phyloP scores from a whole-genome alignment of 2,113 vertebrate species.

The Mustela lutreola region DNA sequence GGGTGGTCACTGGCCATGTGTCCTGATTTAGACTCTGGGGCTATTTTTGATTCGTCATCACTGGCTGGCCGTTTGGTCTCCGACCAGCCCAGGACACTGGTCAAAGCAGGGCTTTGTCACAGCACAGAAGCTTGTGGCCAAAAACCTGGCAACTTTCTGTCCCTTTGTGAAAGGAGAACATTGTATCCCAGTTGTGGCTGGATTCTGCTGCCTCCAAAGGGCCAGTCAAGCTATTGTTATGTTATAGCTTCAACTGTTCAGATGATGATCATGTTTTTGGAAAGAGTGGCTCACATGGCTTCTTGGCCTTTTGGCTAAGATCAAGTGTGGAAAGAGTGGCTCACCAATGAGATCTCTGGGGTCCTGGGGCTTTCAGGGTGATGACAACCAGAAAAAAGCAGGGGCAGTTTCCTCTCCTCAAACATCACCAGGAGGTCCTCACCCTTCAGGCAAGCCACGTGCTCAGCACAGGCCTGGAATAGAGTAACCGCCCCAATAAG shows the following conservation, averaged over 20 bases:
- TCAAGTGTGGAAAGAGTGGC: not conserved
- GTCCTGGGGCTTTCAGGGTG: not conserved
- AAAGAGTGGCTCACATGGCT: not conserved
- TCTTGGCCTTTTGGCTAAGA: too few relatives aligned
- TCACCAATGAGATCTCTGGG: not conserved
- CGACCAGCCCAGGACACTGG: not conserved
- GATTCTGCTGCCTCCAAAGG: not conserved
- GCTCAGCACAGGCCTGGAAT: not conserved
- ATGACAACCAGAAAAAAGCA: not conserved
- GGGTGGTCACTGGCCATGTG: slow-evolving; percentile 23
- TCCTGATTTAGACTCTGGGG: slow-evolving; percentile 68
- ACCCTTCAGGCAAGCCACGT: not conserved
- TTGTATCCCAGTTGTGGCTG: slow-evolving; percentile 13
- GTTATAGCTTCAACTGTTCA: not conserved
- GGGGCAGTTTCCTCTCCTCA: not conserved
- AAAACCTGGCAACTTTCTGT: slow-evolving; percentile 28
- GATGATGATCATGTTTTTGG: not conserved
- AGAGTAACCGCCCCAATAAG: not conserved
- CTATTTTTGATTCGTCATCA: slow-evolving; percentile 71
- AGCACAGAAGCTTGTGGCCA: slow-evolving; percentile 29
- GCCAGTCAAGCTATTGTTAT: not conserved
- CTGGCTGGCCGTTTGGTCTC: slow-evolving; percentile 61
- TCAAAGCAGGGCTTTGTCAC: slow-evolving; percentile 69
- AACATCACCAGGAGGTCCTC: not conserved
- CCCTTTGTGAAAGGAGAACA: slow-evolving; percentile 53